Evolutionary conservation across 2,888 invertebrate genomes (phyloP).

Genomic region (Rhimphoctona megacephalus): DNA sequence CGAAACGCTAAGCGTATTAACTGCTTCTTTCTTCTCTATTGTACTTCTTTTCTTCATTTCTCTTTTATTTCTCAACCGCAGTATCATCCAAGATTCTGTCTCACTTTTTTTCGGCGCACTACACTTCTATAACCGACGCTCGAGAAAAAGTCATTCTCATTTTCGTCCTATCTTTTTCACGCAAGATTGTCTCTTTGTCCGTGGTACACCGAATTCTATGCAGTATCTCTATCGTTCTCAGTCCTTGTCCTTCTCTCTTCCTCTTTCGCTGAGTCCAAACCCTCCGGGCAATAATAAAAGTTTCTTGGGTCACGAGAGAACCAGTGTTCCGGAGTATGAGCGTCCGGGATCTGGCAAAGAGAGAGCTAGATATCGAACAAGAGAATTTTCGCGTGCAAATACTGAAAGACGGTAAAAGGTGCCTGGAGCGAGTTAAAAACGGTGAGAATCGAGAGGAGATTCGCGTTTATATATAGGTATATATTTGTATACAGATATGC

Average conservation of each 20-base stretch:
- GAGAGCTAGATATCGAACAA: conserved; percentile 31
- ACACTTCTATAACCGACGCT: conserved; percentile 20
- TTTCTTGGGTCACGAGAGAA: conserved; percentile 73
- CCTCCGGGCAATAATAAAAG: conserved; percentile 79
- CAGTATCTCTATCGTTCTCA: background rate
- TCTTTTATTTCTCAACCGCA: conserved; percentile 1
- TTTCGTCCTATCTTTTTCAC: conserved; percentile 16
- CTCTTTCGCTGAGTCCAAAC: conserved; percentile 44
- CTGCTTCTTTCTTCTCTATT: conserved; percentile 17
- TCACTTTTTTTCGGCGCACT: background rate
- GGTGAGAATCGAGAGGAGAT: conserved; percentile 35
- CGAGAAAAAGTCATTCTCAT: conserved; percentile 53
- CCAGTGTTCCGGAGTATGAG: conserved; percentile 67
- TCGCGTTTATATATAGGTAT: conserved; percentile 27
- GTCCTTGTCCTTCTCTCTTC: background rate
- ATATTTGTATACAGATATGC: background rate
- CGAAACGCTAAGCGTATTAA: conserved; percentile 67
- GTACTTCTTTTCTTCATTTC: background rate
- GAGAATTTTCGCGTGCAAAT: conserved; percentile 76
- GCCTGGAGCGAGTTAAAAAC: conserved; percentile 71
- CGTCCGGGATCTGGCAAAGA: conserved; percentile 45
- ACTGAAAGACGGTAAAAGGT: conserved; percentile 74
- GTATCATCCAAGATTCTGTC: conserved; percentile 2
- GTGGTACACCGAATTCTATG: conserved; percentile 36
- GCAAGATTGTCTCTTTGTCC: conserved; percentile 43